phyloP scores from a whole-genome alignment of 1,140 invertebrate species.

The Battus philenor region DNA sequence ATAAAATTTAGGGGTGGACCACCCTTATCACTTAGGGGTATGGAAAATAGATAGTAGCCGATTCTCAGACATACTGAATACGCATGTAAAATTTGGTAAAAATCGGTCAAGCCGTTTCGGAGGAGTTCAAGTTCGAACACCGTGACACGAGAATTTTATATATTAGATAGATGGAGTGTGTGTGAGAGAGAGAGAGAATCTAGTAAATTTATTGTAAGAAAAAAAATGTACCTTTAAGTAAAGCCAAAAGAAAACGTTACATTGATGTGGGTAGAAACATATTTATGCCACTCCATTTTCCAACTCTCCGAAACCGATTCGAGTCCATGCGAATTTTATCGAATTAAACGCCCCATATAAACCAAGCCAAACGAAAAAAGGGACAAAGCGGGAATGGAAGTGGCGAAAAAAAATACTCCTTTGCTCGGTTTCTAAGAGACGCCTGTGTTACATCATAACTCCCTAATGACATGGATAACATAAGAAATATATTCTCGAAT shows the following conservation, averaged over 20 bases:
- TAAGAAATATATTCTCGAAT: background rate
- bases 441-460: slow-evolving; percentile 27
- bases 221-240: too few relatives aligned
- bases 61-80: too few relatives aligned
- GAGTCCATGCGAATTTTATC: slow-evolving; percentile 58
- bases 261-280: slow-evolving; percentile 23
- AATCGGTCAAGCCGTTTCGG: too few relatives aligned
- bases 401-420: slow-evolving; percentile 53
- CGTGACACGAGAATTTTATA: too few relatives aligned
- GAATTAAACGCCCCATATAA: slow-evolving; percentile 66
- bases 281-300: slow-evolving; percentile 33
- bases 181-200: too few relatives aligned
- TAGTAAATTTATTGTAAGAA: too few relatives aligned
- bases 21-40: too few relatives aligned
- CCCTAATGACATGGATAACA: slow-evolving; percentile 30
- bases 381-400: slow-evolving; percentile 43
- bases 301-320: slow-evolving; percentile 48
- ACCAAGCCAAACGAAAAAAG: slow-evolving; percentile 61
- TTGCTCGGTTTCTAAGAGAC: slow-evolving; percentile 28
- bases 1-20: too few relatives aligned
- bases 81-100: too few relatives aligned
- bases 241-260: slow-evolving; percentile 1
- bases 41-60: too few relatives aligned
- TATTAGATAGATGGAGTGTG: too few relatives aligned
- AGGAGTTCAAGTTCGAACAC: too few relatives aligned